Percentiles rank a stretch among this genome's conserved stretches.
These are phyloP conservation scores for Troilus luridus DNA, from an alignment of 2,888 invertebrate species.

Conservation along the genomic window DNA sequence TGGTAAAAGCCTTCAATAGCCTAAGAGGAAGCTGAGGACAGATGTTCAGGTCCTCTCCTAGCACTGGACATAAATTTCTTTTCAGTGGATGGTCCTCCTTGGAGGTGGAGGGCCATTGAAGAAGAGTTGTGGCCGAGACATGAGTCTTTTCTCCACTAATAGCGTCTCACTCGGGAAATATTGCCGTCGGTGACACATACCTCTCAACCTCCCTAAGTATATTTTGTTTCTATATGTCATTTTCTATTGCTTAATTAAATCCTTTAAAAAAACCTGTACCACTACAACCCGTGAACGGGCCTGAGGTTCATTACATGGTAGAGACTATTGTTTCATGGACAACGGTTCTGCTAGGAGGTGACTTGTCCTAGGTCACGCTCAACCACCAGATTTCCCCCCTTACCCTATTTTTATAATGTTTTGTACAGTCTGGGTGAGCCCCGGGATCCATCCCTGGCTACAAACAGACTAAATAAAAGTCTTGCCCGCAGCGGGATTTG, in stretches of 20 bases:
- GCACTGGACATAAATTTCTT: not conserved
- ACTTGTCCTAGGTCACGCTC: no score
- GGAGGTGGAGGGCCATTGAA: slow-evolving; percentile 25
- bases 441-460: no score
- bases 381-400: no score
- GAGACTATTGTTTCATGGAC: no score
- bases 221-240: not conserved
- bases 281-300: no score
- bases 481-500: no score
- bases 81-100: not conserved
- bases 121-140: slow-evolving; percentile 6
- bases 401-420: no score
- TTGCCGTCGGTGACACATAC: not conserved
- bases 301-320: no score
- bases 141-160: slow-evolving; percentile 4
- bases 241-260: not conserved
- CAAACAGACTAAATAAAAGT: no score
- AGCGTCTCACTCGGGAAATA: not conserved
- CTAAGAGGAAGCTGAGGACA: not conserved
- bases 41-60: not conserved
- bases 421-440: no score
- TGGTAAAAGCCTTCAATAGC: not conserved
- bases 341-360: no score
- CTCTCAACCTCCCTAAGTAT: not conserved
- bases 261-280: no score